phyloP scores from a whole-genome alignment of 2,797 vertebrate species.

The Acipenser oxyrinchus region DNA sequence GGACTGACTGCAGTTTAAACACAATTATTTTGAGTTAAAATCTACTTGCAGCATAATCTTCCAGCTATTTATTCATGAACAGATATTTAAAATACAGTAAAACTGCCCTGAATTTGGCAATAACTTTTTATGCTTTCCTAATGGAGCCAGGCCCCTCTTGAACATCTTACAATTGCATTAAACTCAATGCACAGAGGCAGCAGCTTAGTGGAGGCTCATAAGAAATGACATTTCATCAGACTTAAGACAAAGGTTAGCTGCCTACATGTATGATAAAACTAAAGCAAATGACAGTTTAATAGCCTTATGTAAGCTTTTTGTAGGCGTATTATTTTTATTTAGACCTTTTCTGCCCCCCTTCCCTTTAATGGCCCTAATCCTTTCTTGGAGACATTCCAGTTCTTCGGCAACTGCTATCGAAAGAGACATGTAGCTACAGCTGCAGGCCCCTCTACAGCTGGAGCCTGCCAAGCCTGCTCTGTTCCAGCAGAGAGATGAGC shows the following conservation, averaged over 20 bases:
- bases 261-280: slow-evolving; percentile 41
- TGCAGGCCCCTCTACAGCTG: slow-evolving; percentile 43
- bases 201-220: slow-evolving; percentile 16
- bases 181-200: slow-evolving; percentile 20
- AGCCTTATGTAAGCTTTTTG: slow-evolving; percentile 67
- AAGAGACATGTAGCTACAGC: slow-evolving; percentile 45
- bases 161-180: slow-evolving; percentile 16
- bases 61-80: too few species aligned
- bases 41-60: too few species aligned
- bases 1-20: too few species aligned
- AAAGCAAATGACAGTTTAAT: slow-evolving; percentile 59
- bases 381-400: slow-evolving; percentile 41
- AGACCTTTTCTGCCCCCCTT: slow-evolving; percentile 23
- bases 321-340: slow-evolving; percentile 63
- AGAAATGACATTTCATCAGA: slow-evolving; percentile 47
- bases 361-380: slow-evolving; percentile 33
- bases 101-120: too few species aligned
- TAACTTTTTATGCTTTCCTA: too few species aligned
- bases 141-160: too few species aligned
- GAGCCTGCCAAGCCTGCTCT: slow-evolving; percentile 38
- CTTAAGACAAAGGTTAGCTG: slow-evolving; percentile 55
- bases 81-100: too few species aligned
- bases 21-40: too few species aligned
- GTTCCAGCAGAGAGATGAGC: slow-evolving; percentile 21
- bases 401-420: slow-evolving; percentile 44